A percentile compares a stretch with the other conserved stretches of the same genome.
phyloP scores from a whole-genome alignment of 2,888 invertebrate species.

The Melieria crassipennis region DNA sequence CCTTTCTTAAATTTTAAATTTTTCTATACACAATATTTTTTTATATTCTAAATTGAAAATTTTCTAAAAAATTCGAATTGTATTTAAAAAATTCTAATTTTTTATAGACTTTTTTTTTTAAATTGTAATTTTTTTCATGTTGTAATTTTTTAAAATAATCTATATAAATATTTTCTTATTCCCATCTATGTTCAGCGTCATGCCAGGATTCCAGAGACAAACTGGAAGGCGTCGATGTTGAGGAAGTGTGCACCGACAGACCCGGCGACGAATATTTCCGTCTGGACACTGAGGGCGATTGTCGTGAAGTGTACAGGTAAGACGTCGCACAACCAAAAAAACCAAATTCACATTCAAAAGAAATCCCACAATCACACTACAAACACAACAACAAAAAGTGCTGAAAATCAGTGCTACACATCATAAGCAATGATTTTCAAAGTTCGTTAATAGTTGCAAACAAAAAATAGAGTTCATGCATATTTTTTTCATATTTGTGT shows the following conservation, averaged over 20 bases:
- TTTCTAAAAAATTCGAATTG: too few species aligned
- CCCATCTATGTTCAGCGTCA: constrained; percentile 46
- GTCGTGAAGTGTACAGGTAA: constrained; percentile 93
- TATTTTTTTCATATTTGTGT: neutral
- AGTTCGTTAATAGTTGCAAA: neutral
- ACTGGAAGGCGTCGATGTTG: constrained; percentile 72
- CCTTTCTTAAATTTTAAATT: too few species aligned
- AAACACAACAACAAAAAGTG: constrained; percentile 22
- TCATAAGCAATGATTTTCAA: too few species aligned
- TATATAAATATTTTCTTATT: neutral
- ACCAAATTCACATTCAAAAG: neutral
- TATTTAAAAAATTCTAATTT: too few species aligned
- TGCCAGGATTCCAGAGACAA: constrained; percentile 75
- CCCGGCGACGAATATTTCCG: constrained; percentile 94
- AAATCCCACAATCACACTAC: constrained; percentile 4
- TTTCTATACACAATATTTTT: too few species aligned
- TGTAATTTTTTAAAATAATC: too few species aligned
- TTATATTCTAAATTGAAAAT: too few species aligned
- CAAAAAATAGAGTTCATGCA: neutral
- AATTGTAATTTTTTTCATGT: too few species aligned
- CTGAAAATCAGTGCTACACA: constrained; percentile 4
- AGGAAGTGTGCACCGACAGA: constrained; percentile 87
- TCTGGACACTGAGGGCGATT: constrained; percentile 83
- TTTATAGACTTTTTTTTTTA: too few species aligned
- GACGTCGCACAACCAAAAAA: constrained; percentile 36